Percentiles rank a stretch among this genome's conserved stretches.
These are phyloP conservation scores for Stratiolaelaps scimitus DNA, from an alignment of 1,140 invertebrate species.

Conservation along the genomic window DNA sequence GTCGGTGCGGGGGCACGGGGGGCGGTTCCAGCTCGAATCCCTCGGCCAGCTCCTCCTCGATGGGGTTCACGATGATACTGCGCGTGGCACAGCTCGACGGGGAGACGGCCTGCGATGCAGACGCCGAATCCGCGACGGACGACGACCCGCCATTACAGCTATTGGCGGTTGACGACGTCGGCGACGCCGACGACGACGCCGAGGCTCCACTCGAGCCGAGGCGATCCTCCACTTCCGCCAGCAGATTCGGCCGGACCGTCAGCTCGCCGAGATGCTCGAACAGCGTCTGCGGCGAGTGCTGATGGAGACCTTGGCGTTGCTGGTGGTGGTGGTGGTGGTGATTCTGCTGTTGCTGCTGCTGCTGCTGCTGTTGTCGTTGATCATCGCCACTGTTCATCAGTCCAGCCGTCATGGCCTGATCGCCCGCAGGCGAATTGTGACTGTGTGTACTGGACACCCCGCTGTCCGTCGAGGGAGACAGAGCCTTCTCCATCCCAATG, in stretches of 20 bases:
- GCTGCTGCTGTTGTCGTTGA: too few species aligned
- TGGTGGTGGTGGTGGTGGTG: too few species aligned
- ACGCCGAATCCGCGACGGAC: too few species aligned
- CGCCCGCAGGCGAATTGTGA: too few species aligned
- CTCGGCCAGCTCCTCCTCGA: slow-evolving; percentile 22
- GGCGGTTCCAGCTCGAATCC: slow-evolving; percentile 18
- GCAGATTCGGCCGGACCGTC: slow-evolving; percentile 11
- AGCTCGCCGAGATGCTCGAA: slow-evolving; percentile 6
- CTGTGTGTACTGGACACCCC: not conserved
- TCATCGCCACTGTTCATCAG: too few species aligned
- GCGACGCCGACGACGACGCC: too few species aligned
- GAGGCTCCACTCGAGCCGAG: not conserved
- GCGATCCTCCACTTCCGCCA: slow-evolving; percentile 11
- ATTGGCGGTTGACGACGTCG: not conserved
- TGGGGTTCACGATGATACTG: slow-evolving; percentile 20
- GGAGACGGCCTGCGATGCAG: too few species aligned
- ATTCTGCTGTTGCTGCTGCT: too few species aligned
- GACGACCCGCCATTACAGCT: not conserved
- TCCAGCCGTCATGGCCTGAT: too few species aligned
- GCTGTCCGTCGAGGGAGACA: slow-evolving; percentile 13
- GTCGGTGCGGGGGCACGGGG: slow-evolving; percentile 25
- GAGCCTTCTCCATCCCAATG: not conserved
- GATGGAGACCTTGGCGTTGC: too few species aligned
- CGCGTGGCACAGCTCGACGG: not conserved
- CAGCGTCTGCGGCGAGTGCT: not conserved